Base-by-base conservation (phyloP, 2,888 invertebrate genomes). In the Rapana venosa region DNA sequence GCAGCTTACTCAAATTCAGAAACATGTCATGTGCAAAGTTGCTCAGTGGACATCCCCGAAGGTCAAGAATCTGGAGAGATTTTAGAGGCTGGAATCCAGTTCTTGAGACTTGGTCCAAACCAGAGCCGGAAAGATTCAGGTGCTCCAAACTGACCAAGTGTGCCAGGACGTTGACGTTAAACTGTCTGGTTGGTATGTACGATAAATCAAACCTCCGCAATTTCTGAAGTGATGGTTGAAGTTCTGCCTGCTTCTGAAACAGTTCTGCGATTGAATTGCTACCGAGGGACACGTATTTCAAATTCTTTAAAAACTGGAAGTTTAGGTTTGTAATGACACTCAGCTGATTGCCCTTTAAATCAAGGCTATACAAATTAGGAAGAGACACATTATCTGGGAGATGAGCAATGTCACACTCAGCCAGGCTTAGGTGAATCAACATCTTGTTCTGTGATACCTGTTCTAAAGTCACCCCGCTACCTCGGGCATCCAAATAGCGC, bases 341-440 rank as follows among this genome's bases (percentile, higher is more conserved):
- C 17, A 86, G 32, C 2, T 11, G 5, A 30, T 86, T 86, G 20
- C 32, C 17, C n/a, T 66, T 86, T 20, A 86, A 13, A 35, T 86
- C 86, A 2, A 86, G n/a, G 35, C 86, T 86, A n/a, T 30, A 32
- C 30, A 86, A 66, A 66, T 86, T 86, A 30, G 66, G 66, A 32
- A 86, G 26, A 5, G 15, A 66, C 66, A 61, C 0, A n/a, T 86
- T 26, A 32, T 22, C 61, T 47, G 47, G 47, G 32, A 66, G 20
- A 66, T 30, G 2, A n/a, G 20, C 15, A 6, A 86, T 30, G 0
- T 20, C 30, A 30, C 86, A 86, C n/a, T 30, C 26, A 17, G 66
- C 58, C 86, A 86, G 32, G 35, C 66, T 66, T 6, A 86, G 86
- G 30, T 86, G 86, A 35, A 86, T 86, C 61, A 86, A 30, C 61